phyloP scores from a whole-genome alignment of 2,797 vertebrate genomes.

The Clarias fuscus region DNA sequence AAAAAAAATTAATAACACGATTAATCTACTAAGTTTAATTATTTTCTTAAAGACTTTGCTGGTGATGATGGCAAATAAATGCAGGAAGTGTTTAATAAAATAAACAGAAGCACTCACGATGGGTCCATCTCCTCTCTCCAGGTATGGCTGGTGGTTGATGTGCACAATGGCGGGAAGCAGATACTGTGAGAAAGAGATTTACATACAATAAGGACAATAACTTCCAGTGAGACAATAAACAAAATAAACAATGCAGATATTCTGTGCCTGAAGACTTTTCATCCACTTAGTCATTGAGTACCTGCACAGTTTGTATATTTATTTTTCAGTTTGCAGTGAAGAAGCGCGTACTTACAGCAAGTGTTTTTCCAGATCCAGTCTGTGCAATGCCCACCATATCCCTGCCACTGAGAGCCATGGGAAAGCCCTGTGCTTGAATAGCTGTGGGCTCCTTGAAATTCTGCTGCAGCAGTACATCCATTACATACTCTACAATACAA shows the following conservation, averaged over 20 bases:
- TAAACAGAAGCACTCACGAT: conserved; percentile 82
- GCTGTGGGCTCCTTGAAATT: conserved; percentile 97
- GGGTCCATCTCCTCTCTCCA: conserved; percentile 97
- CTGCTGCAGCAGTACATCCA: conserved; percentile 91
- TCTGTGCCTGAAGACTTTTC: not conserved
- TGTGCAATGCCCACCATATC: conserved; percentile 99
- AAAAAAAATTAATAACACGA: not conserved
- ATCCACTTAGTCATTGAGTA: not conserved
- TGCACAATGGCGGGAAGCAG: conserved; percentile 96
- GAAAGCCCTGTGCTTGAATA: conserved; percentile 96
- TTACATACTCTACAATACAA: conserved; percentile 84
- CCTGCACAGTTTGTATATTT: not conserved
- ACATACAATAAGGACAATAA: not conserved
- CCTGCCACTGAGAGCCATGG: conserved; percentile 88
- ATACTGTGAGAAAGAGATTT: conserved; percentile 75
- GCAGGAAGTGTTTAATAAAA: not conserved
- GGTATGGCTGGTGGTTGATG: conserved; percentile 97
- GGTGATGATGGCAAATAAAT: not conserved
- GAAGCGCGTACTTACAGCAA: conserved; percentile 79
- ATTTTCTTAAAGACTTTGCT: not conserved
- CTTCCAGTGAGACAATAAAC: not conserved
- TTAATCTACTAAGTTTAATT: not conserved
- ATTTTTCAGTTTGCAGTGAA: not conserved
- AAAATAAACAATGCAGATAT: not conserved
- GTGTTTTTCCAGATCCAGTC: conserved; percentile 95